phyloP scores from a whole-genome alignment of 64 coral and sea anemone species.

The Montipora efflorescens region DNA sequence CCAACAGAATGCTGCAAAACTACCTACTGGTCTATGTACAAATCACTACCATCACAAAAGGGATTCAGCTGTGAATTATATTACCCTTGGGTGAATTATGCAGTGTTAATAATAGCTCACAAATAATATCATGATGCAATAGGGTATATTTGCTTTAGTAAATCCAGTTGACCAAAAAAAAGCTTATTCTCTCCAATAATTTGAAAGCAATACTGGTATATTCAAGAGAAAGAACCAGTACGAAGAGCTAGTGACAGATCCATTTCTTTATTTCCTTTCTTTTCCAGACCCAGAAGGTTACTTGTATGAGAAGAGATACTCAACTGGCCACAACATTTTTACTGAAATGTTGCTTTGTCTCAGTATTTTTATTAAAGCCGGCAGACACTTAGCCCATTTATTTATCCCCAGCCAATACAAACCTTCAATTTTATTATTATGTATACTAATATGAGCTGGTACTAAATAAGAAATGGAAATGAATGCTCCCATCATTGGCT shows the following conservation, averaged over 20 bases:
- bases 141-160: background rate
- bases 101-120: background rate
- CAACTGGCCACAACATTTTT: no score
- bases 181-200: background rate
- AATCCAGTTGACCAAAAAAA: background rate
- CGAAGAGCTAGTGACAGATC: no score
- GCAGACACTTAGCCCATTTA: background rate
- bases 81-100: background rate
- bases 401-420: background rate
- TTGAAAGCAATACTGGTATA: no score
- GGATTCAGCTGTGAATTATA: background rate
- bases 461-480: background rate
- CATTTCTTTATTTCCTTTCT: no score
- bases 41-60: background rate
- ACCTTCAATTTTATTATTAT: background rate
- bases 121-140: no score
- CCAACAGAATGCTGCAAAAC: background rate
- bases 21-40: constrained; percentile 23
- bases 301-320: no score
- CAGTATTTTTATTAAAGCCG: no score
- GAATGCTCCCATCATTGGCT: background rate
- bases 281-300: no score
- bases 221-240: no score
- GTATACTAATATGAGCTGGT: background rate
- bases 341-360: no score